Evolutionary conservation across 2,797 vertebrate species (phyloP).

Genomic region (Spinibarbus caldwelli): DNA sequence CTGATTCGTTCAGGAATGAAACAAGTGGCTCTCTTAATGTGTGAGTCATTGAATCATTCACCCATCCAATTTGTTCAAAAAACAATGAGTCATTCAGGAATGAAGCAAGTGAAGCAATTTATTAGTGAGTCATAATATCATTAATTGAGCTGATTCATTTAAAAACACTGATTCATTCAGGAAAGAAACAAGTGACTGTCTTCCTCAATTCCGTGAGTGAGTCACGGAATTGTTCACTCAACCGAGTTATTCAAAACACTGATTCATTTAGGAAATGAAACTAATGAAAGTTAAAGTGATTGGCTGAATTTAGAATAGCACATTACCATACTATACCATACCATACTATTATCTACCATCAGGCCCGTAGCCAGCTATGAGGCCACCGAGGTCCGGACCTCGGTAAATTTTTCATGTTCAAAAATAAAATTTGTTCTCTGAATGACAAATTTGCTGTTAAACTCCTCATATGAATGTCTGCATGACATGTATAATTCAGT

Average conservation of each 20-base stretch:
- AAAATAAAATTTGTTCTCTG: too few relatives aligned
- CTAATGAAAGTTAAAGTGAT: too few relatives aligned
- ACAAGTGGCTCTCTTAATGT: neutral
- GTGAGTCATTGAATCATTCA: neutral
- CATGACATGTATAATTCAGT: too few relatives aligned
- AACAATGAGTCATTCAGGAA: neutral
- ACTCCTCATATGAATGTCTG: too few relatives aligned
- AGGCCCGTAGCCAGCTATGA: too few relatives aligned
- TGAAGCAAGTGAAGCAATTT: neutral
- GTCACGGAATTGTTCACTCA: neutral
- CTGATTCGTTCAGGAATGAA: neutral
- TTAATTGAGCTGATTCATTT: neutral
- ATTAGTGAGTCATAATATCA: neutral
- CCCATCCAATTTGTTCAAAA: neutral
- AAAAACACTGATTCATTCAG: neutral
- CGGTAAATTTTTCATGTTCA: too few relatives aligned
- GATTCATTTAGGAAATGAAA: neutral
- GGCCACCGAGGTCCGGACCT: too few relatives aligned
- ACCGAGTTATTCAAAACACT: neutral
- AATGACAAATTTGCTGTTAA: too few relatives aligned
- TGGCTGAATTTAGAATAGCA: neutral
- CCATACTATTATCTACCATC: too few relatives aligned
- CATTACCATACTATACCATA: too few relatives aligned
- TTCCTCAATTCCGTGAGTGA: too few relatives aligned
- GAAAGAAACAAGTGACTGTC: neutral